A percentile compares a stretch with the other conserved stretches of the same genome.
Conservation (phyloP, 2,888 invertebrate genomes). For the Tiliacea citrago region DNA sequence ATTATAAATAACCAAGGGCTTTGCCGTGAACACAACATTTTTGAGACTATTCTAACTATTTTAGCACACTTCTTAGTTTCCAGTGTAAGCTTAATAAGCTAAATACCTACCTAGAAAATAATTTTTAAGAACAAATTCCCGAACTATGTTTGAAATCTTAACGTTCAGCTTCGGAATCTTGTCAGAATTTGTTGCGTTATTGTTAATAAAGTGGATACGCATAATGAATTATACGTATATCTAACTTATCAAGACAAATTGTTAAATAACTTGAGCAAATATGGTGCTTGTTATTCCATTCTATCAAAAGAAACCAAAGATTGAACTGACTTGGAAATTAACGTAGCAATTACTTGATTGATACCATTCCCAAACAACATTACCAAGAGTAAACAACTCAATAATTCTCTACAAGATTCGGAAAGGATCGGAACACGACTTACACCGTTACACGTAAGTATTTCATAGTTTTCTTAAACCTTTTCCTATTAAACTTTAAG, state of each 20-base stretch:
- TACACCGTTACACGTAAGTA: no score
- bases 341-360: not conserved
- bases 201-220: not conserved
- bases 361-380: not conserved
- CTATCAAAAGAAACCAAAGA: not conserved
- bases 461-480: not conserved
- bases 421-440: no score
- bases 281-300: slow-evolving; percentile 1
- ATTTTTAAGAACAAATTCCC: not conserved
- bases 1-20: no score
- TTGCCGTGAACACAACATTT: no score
- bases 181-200: not conserved
- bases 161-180: not conserved
- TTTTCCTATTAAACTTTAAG: no score
- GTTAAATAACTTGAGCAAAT: not conserved
- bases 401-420: not conserved
- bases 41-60: not conserved
- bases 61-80: not conserved
- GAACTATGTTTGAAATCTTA: not conserved
- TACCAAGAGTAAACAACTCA: not conserved
- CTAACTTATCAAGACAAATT: slow-evolving; percentile 4
- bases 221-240: not conserved
- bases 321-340: not conserved
- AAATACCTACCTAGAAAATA: not conserved
- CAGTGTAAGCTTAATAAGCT: not conserved